Conservation (phyloP, 2,888 invertebrate species). For the Caradrina kadenii region DNA sequence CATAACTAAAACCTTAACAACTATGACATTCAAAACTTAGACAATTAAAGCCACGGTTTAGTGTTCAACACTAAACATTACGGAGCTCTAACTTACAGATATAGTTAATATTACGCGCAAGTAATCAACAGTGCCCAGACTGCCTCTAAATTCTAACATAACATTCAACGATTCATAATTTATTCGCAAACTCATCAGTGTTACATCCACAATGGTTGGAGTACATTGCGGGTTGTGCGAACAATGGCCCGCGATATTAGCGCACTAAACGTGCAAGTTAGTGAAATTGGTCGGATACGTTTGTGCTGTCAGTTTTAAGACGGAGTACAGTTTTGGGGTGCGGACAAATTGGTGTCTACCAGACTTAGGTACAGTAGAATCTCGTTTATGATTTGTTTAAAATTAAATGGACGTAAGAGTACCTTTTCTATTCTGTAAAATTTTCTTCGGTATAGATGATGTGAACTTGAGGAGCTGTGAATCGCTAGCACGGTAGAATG, state of each 20-base stretch:
- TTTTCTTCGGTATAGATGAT: too few species aligned
- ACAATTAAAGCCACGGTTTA: slow-evolving; percentile 38
- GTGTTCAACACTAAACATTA: slow-evolving; percentile 18
- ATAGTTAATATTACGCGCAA: slow-evolving; percentile 50
- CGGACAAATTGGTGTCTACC: slow-evolving; percentile 5
- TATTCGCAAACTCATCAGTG: slow-evolving; percentile 78
- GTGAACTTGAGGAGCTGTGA: too few species aligned
- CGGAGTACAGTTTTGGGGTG: slow-evolving; percentile 17
- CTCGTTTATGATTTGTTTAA: not conserved
- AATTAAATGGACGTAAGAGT: not conserved
- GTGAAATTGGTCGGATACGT: slow-evolving; percentile 73
- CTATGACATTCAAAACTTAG: slow-evolving; percentile 21
- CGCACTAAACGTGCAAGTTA: slow-evolving; percentile 66
- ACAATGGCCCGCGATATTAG: slow-evolving; percentile 67
- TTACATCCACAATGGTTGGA: slow-evolving; percentile 71
- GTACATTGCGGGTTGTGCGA: slow-evolving; percentile 69
- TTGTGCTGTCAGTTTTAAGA: slow-evolving; percentile 70
- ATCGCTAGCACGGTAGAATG: too few species aligned
- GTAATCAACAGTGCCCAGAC: slow-evolving; percentile 49
- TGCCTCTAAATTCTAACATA: slow-evolving; percentile 49
- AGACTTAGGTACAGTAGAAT: slow-evolving; percentile 1
- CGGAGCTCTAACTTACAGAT: slow-evolving; percentile 37
- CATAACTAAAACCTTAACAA: slow-evolving; percentile 11
- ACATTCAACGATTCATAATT: slow-evolving; percentile 74
- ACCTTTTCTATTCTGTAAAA: too few species aligned